phyloP scores from a whole-genome alignment of 2,113 vertebrate species.

The Polypterus senegalus region DNA sequence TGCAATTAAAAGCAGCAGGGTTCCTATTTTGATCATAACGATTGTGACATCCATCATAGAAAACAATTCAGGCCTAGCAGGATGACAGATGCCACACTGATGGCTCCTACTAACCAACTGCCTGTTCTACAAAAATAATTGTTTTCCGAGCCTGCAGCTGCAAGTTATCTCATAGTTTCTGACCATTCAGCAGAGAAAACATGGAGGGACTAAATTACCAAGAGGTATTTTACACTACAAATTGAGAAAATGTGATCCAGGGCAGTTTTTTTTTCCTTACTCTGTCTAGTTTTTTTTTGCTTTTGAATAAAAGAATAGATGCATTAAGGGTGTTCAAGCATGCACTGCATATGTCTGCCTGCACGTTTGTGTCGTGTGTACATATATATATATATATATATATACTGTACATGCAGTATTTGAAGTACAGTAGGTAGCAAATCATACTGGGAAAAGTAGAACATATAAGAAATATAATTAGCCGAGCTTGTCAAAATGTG shows the following conservation, averaged over 20 bases:
- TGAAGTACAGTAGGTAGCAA: too few species aligned
- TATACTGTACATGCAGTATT: too few species aligned
- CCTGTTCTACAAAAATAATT: slow-evolving; percentile 68
- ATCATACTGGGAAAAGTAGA: too few species aligned
- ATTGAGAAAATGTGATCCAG: slow-evolving; percentile 53
- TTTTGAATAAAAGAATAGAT: not conserved
- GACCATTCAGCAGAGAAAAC: slow-evolving; percentile 52
- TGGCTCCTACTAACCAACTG: slow-evolving; percentile 81
- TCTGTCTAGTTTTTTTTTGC: too few species aligned
- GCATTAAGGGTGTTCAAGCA: not conserved
- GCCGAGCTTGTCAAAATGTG: too few species aligned
- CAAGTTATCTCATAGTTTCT: slow-evolving; percentile 71
- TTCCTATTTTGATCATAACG: slow-evolving; percentile 83
- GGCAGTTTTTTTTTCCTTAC: slow-evolving; percentile 6
- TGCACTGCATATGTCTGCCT: too few species aligned
- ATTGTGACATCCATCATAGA: slow-evolving; percentile 86
- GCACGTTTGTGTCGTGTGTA: too few species aligned
- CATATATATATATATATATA: too few species aligned
- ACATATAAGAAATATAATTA: too few species aligned
- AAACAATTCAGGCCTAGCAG: slow-evolving; percentile 78
- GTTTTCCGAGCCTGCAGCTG: slow-evolving; percentile 60
- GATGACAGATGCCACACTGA: slow-evolving; percentile 83
- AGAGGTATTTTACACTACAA: slow-evolving; percentile 60
- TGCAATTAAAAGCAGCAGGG: slow-evolving; percentile 90
- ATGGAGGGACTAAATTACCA: slow-evolving; percentile 58